Percentiles rank a stretch among this genome's conserved stretches.
Conservation (phyloP, 2,797 vertebrate species). For the Neosilurus mollespiculum region DNA sequence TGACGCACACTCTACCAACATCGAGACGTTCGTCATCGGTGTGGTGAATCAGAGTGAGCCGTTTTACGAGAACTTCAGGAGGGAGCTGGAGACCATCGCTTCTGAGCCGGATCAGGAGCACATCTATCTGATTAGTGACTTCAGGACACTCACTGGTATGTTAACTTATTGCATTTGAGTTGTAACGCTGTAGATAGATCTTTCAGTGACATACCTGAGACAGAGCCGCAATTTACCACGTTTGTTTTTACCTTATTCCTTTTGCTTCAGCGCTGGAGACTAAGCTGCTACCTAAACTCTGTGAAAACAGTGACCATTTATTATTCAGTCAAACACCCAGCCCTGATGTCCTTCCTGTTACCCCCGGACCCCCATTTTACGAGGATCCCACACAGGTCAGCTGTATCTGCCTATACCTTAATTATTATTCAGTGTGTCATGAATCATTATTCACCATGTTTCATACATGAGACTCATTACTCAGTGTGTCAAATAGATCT, state of each 20-base stretch:
- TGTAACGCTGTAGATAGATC: background rate
- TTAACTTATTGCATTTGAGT: background rate
- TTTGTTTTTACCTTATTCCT: background rate
- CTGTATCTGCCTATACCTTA: background rate
- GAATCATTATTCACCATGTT: too few species aligned
- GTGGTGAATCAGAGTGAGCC: slow-evolving; percentile 74
- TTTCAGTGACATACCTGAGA: background rate
- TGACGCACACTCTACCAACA: slow-evolving; percentile 60
- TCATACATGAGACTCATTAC: background rate
- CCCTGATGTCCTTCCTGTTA: slow-evolving; percentile 60
- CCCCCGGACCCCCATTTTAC: slow-evolving; percentile 48
- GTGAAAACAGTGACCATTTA: slow-evolving; percentile 66
- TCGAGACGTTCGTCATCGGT: slow-evolving; percentile 83
- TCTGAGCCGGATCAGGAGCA: slow-evolving; percentile 79
- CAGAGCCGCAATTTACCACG: background rate
- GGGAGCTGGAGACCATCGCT: slow-evolving; percentile 81
- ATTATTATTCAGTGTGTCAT: background rate
- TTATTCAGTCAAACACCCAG: slow-evolving; percentile 65
- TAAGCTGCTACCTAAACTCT: slow-evolving; percentile 77
- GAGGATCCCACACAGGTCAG: slow-evolving; percentile 59
- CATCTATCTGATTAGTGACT: slow-evolving; percentile 80
- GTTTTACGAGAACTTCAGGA: slow-evolving; percentile 70
- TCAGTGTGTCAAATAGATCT: background rate
- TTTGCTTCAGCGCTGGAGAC: slow-evolving; percentile 72
- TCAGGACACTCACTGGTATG: slow-evolving; percentile 49